These are phyloP conservation scores for Zaprionus bogoriensis DNA, from an alignment of 2,888 invertebrate genomes.

Conservation along the genomic window DNA sequence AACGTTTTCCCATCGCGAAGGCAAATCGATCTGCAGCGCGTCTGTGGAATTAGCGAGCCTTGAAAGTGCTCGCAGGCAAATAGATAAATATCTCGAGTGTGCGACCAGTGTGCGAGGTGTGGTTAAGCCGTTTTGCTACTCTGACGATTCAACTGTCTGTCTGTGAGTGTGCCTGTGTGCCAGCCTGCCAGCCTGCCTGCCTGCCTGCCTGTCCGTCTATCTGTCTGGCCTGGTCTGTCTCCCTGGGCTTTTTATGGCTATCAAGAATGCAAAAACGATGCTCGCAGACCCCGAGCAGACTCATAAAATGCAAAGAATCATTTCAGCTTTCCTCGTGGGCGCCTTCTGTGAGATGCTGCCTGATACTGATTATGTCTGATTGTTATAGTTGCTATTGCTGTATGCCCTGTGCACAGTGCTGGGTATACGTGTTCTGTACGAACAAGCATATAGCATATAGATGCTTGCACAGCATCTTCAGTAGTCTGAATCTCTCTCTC, in stretches of 20 bases:
- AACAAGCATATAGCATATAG: too few relatives aligned
- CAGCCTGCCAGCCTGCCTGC: neutral
- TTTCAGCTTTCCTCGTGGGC: slow-evolving; percentile 25
- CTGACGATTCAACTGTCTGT: neutral
- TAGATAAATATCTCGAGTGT: neutral
- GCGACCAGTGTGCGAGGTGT: neutral
- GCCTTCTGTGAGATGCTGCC: slow-evolving; percentile 8
- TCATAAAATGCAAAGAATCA: slow-evolving; percentile 33
- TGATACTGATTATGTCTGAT: slow-evolving; percentile 26
- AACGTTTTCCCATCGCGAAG: too few relatives aligned
- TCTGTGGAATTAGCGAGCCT: too few relatives aligned
- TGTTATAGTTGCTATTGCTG: neutral
- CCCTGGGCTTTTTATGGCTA: slow-evolving; percentile 39
- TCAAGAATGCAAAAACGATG: slow-evolving; percentile 39
- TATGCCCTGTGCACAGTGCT: neutral
- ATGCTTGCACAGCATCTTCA: too few relatives aligned
- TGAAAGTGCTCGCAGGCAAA: neutral
- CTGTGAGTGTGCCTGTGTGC: neutral
- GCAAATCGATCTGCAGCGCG: too few relatives aligned
- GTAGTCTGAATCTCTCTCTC: too few relatives aligned
- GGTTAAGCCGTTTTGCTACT: neutral
- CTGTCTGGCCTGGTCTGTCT: neutral
- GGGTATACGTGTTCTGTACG: too few relatives aligned
- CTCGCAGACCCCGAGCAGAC: slow-evolving; percentile 16
- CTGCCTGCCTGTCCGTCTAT: neutral